Conservation (phyloP, 2,888 invertebrate genomes). For the Lycophotia porphyrea region DNA sequence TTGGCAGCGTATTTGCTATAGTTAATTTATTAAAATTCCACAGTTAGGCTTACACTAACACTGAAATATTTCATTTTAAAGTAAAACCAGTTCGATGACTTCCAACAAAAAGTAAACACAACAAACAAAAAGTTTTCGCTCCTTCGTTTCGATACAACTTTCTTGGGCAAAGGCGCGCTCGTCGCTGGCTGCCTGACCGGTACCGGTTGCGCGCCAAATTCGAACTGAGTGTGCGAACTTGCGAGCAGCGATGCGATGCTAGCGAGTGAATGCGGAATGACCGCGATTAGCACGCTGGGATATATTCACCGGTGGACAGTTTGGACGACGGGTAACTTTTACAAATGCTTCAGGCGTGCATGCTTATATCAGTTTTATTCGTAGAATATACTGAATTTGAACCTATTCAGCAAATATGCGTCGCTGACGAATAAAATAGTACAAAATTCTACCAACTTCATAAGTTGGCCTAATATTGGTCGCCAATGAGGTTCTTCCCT, state of each 20-base stretch:
- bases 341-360: slow-evolving; percentile 64
- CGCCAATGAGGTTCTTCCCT: background rate
- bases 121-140: slow-evolving; percentile 74
- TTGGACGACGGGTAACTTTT: slow-evolving; percentile 64
- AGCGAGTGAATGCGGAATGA: slow-evolving; percentile 67
- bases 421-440: slow-evolving; percentile 34
- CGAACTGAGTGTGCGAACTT: slow-evolving; percentile 76
- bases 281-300: slow-evolving; percentile 65
- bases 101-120: slow-evolving; percentile 76
- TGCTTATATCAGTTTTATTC: slow-evolving; percentile 66
- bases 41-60: slow-evolving; percentile 58
- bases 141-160: slow-evolving; percentile 67
- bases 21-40: slow-evolving; percentile 37
- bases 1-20: slow-evolving; percentile 38
- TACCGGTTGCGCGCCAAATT: slow-evolving; percentile 84
- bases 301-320: slow-evolving; percentile 56
- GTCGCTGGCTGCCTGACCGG: slow-evolving; percentile 72
- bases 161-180: slow-evolving; percentile 78
- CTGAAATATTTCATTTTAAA: slow-evolving; percentile 57
- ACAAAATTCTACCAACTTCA: slow-evolving; percentile 4
- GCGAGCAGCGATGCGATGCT: slow-evolving; percentile 55
- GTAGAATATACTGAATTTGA: slow-evolving; percentile 54
- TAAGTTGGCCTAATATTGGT: slow-evolving; percentile 3
- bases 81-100: slow-evolving; percentile 70
- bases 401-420: slow-evolving; percentile 58